Base-by-base conservation (phyloP, 2,888 invertebrate genomes). In the Phalera bucephala region DNA sequence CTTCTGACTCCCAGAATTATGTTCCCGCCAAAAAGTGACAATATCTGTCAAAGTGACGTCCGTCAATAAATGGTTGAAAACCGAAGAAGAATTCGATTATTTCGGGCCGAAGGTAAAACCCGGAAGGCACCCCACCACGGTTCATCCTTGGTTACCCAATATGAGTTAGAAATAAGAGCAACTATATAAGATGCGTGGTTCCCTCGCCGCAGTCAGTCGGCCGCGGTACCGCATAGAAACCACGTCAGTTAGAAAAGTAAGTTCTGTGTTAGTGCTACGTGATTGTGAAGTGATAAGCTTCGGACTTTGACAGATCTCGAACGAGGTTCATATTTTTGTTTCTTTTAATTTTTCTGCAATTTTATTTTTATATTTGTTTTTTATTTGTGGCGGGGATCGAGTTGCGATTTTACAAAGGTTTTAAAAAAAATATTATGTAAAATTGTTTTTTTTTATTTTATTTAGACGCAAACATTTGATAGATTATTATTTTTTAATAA, bases 111-210 rank as follows among this genome's bases (percentile, higher is more conserved):
- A 42, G 15, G 9, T 12, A 31, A 45, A 48, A 55, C 57, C 67
- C 67, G 67, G 67, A 66, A 63, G 33, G 39, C 33, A 53, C 65
- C 58, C 67, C 46, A 46, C 63, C 42, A 46, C 30, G 10, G 27
- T 26, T 38, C 52, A 62, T 63, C 67, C 65, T 66, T 56, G 51
- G 42, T 55, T 58, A 34, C 46, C 26, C 39, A 62, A 62, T 38
- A 44, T 19, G 28, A 40, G 23, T 45, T 50, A 59, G 64, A 67
- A 68, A 64, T 65, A 67, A 68, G 68, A 69, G 55, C 67, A 72
- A 48, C 56, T 78, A 78, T 78, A 76, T 62, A 77, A 72, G 54
- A 33, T 47, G 33, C 6, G 20, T 28, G 14, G 15, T 29, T 33
- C 23, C 31, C 33, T 17, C 41, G 37, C 37, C 37, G 20, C 29